Base-by-base conservation (phyloP, 2,797 vertebrate genomes). In the Poecile montanus region DNA sequence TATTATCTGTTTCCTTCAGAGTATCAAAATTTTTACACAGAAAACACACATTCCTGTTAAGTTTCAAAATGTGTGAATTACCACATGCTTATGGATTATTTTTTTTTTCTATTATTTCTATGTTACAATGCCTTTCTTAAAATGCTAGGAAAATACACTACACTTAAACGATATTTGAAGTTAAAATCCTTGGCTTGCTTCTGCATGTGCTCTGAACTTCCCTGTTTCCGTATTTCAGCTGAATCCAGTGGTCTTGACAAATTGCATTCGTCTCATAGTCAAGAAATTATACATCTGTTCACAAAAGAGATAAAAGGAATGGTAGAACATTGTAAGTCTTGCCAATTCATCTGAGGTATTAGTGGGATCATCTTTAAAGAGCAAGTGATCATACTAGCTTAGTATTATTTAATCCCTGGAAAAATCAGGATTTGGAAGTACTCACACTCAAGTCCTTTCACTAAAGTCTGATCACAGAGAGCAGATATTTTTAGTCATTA, bases 341-440 rank as follows among this genome's bases (percentile, higher is more conserved):
- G 60, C 23, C 22, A 82, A 50, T 87, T 85, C 56, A 79, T 62
- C 44, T 54, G 47, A 75, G 51, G 27, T 62, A 79, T 91, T 91
- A 93, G 62, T 62, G 47, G 56, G 58, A 94, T 85, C 22, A 78
- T 75, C 74, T 68, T 89, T 93, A 89, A 91, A 85, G 40, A 79
- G 12, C 9, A 54, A 36, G 32, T 71, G 61, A 91, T 82, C 63
- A 36, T 62, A 36, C 38, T 34, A 51, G 22, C 27, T 89, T 72
- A 75, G 29, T 32, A 65, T 20, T n/a, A 19, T 65, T 92, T 93
- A 94, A 95, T 85, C 40, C 27, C 15, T 58, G 4, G 7, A 42
- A 85, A 56, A 86, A 36, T 58, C 44, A 58, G 71, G 56, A 62
- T 89, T 71, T 70, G 34, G 34, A 91, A 79, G 72, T 40, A 78